phyloP scores from a whole-genome alignment of 30 jellyfish, hydroid and myxozoan genomes.

The Cassiopea xamachana region DNA sequence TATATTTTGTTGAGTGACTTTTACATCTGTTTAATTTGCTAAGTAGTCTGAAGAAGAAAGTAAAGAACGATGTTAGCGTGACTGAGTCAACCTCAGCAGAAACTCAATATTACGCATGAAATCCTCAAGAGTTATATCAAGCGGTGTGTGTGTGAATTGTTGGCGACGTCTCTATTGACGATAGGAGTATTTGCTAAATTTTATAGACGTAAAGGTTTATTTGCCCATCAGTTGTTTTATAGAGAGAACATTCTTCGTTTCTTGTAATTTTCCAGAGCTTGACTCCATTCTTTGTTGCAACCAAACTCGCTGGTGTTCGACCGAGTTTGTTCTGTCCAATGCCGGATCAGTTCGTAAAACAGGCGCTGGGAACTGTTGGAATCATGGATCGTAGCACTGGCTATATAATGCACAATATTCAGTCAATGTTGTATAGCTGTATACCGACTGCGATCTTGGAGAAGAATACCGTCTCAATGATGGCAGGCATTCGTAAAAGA shows the following conservation, averaged over 20 bases:
- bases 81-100: too few species aligned
- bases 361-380: slow-evolving; percentile 82
- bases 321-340: slow-evolving; percentile 64
- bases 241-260: not conserved
- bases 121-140: too few species aligned
- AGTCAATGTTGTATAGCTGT: not conserved
- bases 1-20: too few species aligned
- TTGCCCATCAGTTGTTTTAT: not conserved
- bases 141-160: too few species aligned
- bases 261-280: slow-evolving; percentile 45
- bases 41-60: too few species aligned
- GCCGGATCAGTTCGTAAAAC: slow-evolving; percentile 71
- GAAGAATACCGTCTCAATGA: not conserved
- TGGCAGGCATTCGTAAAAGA: slow-evolving; percentile 1
- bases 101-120: too few species aligned
- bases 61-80: too few species aligned
- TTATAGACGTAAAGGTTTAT: too few species aligned
- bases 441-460: slow-evolving; percentile 12
- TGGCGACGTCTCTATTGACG: too few species aligned
- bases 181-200: too few species aligned
- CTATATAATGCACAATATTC: slow-evolving; percentile 64
- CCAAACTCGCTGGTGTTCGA: slow-evolving; percentile 76
- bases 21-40: too few species aligned
- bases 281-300: slow-evolving; percentile 81
- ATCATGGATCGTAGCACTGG: slow-evolving; percentile 63